Conservation (phyloP, 2,113 vertebrate species). For the Okapia johnstoni region DNA sequence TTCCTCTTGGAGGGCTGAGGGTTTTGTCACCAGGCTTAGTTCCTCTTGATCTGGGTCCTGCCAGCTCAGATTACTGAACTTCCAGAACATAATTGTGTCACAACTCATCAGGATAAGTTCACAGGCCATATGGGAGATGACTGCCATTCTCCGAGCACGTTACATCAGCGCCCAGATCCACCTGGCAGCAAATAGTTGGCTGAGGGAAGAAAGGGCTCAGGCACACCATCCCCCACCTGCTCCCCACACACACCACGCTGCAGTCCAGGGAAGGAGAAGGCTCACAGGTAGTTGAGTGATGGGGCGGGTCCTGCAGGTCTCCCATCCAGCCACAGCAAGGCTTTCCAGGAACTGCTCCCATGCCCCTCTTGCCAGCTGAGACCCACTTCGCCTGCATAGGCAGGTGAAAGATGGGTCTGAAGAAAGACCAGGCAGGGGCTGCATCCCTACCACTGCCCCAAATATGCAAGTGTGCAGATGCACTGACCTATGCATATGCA, state of each 20-base stretch:
- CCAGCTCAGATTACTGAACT: background rate
- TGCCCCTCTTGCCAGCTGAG: background rate
- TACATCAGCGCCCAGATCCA: conserved; percentile 4
- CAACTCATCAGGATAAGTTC: background rate
- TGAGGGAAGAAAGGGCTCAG: background rate
- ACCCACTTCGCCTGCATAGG: background rate
- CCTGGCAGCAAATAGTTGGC: conserved; percentile 45
- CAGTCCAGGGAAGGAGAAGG: background rate
- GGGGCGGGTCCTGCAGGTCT: background rate
- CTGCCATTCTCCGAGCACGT: background rate
- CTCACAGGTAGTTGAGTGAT: background rate
- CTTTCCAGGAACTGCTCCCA: background rate
- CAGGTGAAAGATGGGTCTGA: background rate
- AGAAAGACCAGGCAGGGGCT: background rate
- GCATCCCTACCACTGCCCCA: background rate
- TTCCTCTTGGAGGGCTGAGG: background rate
- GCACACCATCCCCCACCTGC: background rate
- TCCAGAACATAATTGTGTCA: background rate
- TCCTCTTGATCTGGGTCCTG: background rate
- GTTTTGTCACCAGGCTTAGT: background rate
- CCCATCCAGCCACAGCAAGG: background rate
- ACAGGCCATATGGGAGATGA: background rate
- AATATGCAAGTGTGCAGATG: background rate
- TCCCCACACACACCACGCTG: background rate
- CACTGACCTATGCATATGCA: background rate